Evolutionary conservation across 2,113 vertebrate genomes (phyloP), one percentile per base, ranked within the genome.

Genomic region (Kryptolebias marmoratus): DNA sequence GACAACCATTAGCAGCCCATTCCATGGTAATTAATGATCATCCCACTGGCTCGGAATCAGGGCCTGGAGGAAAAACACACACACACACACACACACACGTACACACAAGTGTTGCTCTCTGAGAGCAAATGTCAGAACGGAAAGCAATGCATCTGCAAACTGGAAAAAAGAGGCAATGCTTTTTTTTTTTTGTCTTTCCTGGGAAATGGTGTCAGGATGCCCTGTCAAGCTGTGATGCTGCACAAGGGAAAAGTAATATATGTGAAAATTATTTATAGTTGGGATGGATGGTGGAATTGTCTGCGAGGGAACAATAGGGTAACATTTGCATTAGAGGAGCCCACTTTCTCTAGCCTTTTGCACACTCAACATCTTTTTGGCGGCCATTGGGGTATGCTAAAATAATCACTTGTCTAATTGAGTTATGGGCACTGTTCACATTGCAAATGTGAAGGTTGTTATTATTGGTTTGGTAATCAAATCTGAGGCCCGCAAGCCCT

Each of bases 11-110:
- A 92, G 86, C 85, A 87, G 86, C 80, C 87, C 83, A 86, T 92
- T 89, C 86, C 78, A 48, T 70, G 72, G 81, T 92, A 93, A 93
- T 93, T 93, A 93, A 93, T 90, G 88, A 87, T 90, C 71, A 68
- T 89, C 81, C 82, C 79, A 71, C 78, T 87, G 91, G 86, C 88
- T 86, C 31, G 52, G 73, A 88, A 89, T 89, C 80, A 79, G 80
- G 81, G 64, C 75, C 60, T 1, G 32, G 57, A 80, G 83, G 56
- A 82, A 82, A 85, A 84, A 71, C 83, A 60, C 77, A 71, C 71
- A 70, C 68, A 36, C 3, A 36, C 5, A 42, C 39, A 42, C 39
- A 42, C 5, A 9, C 10, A 10, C 39, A 36, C 32, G 62, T 59
- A 22, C 22, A 22, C 22, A 22, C 22, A 54, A 75, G 45, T 71